Evolutionary conservation across 1,140 invertebrate species (phyloP).

Genomic region (Tetraneura akinire): DNA sequence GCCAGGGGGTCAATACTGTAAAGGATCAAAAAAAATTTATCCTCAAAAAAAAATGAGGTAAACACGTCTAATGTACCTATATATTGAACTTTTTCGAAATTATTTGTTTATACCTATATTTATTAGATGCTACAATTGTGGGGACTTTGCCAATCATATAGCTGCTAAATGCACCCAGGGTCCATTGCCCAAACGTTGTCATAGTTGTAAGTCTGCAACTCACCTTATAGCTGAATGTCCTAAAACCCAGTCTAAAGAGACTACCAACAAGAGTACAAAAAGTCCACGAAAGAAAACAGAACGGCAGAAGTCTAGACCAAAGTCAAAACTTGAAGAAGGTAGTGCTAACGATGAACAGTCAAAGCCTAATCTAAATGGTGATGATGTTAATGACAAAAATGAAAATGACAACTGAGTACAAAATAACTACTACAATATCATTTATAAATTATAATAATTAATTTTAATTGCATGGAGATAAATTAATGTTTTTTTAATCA

Average conservation of each 20-base stretch:
- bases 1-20: constrained; percentile 72
- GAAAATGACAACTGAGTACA: constrained; percentile 25
- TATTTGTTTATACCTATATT: constrained; percentile 17
- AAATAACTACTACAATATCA: constrained; percentile 33
- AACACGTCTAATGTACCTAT: neutral
- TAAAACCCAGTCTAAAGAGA: neutral
- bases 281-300: neutral
- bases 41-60: constrained; percentile 80
- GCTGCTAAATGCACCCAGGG: constrained; percentile 83
- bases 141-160: constrained; percentile 87
- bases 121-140: constrained; percentile 86
- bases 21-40: constrained; percentile 73
- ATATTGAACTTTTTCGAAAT: no score
- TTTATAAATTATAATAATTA: constrained; percentile 44
- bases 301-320: constrained; percentile 24
- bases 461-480: constrained; percentile 43
- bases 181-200: constrained; percentile 85
- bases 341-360: neutral
- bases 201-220: constrained; percentile 81
- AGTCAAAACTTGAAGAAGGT: neutral
- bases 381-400: constrained; percentile 24
- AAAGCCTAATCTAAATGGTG: constrained; percentile 22
- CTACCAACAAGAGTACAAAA: neutral
- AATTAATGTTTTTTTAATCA: constrained; percentile 39
- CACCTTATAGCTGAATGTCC: constrained; percentile 88